phyloP scores from a whole-genome alignment of 2,888 invertebrate genomes.

The Eueremaeus valkanovi region DNA sequence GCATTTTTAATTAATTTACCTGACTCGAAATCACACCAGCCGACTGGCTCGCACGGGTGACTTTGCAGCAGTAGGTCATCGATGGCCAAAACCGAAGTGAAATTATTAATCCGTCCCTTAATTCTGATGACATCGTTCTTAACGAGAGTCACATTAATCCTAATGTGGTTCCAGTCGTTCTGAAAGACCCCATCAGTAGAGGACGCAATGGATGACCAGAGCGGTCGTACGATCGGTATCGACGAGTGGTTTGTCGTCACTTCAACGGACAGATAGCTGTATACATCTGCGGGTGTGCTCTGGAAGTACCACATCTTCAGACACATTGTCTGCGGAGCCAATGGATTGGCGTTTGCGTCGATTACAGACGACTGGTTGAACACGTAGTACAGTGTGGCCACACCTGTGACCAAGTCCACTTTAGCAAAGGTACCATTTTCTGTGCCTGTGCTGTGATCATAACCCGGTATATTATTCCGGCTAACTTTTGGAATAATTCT shows the following conservation, averaged over 20 bases:
- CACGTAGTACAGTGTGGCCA: not conserved
- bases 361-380: not conserved
- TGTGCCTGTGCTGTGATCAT: not conserved
- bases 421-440: not conserved
- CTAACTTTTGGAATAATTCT: not conserved
- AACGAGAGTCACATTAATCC: not conserved
- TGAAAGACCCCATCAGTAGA: not conserved
- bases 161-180: not conserved
- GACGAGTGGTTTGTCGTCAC: not conserved
- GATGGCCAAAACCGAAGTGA: not conserved
- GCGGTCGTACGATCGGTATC: not conserved
- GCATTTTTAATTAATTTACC: not conserved
- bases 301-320: not conserved
- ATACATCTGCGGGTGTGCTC: not conserved
- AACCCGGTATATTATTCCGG: not conserved
- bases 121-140: constrained; percentile 9
- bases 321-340: not conserved
- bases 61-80: constrained; percentile 4
- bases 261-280: not conserved
- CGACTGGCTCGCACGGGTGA: constrained; percentile 5
- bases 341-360: not conserved
- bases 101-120: not conserved
- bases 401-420: not conserved
- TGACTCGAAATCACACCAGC: constrained; percentile 33
- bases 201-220: not conserved